phyloP scores from a whole-genome alignment of 2,113 vertebrate genomes.

The Elephas maximus region DNA sequence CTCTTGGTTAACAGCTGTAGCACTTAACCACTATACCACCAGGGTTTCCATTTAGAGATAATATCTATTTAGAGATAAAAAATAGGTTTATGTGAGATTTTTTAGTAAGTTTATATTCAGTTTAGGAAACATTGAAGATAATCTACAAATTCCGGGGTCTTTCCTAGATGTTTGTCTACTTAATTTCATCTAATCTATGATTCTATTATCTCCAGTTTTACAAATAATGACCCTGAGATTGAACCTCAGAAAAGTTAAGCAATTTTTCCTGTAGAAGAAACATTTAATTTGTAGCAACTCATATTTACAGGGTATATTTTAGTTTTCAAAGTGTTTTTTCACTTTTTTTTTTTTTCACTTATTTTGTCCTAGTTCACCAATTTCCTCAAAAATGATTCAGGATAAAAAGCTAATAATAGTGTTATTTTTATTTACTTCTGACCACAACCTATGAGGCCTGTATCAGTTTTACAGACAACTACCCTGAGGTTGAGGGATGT shows the following conservation, averaged over 20 bases:
- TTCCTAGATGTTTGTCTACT: not conserved
- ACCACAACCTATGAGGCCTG: not conserved
- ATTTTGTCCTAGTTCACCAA: not conserved
- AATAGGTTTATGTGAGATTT: not conserved
- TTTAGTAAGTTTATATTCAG: not conserved
- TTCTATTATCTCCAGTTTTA: not conserved
- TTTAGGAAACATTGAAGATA: conserved; percentile 49
- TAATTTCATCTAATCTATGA: conserved; percentile 25
- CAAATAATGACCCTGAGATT: not conserved
- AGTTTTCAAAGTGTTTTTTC: not conserved
- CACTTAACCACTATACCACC: too few species aligned
- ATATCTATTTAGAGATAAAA: not conserved
- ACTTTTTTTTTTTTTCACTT: not conserved
- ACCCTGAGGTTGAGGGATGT: not conserved
- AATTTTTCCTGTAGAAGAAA: conserved; percentile 9
- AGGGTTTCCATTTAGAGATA: too few species aligned
- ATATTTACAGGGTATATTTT: not conserved
- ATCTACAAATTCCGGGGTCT: not conserved
- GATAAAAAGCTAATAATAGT: not conserved
- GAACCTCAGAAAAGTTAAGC: not conserved
- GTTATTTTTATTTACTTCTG: not conserved
- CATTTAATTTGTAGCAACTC: not conserved
- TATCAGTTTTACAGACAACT: not conserved
- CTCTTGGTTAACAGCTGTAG: too few species aligned
- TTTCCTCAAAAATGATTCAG: not conserved